Evolutionary conservation across 2,113 vertebrate genomes (phyloP), one percentile per base, ranked within the genome.

Genomic region (Cebus imitator): DNA sequence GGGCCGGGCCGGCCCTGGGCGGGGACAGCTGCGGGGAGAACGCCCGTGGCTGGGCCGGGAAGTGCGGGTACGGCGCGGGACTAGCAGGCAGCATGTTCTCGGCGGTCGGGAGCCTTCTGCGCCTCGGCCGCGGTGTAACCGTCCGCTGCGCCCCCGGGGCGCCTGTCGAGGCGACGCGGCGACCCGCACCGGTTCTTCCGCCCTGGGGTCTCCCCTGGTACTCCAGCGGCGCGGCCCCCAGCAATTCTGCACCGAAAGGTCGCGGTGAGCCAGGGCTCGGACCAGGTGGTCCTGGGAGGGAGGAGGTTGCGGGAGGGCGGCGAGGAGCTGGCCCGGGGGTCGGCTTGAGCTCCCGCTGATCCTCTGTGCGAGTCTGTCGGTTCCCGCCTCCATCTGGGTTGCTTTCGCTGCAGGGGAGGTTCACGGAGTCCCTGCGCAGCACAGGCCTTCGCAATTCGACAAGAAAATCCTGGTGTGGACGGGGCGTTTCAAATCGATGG

Each of bases 381-480:
- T 61, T 7, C 6, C 35, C 52, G 7, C 1, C 14, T 8, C 40
- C 52, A 17, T 37, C 80, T 32, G 18, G 6, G 37, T 66, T 6
- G 7, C 78, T 76, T 84, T 82, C 35, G 0, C 50, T 58, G 57
- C 82, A 75, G 97, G 97, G n/a, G 98, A 98, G 86, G 80, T 96
- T 45, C 97, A 98, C 97, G 97, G 55, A 90, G 97, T 99, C 72
- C 98, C 96, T 40, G 98, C 97, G 20, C 98, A 98, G 37, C 97
- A 97, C 98, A 98, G 96, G 83, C 99, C 98, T 83, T 99, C 98
- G 0, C 97, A 92, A 2, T 99, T 99, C 79, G 98, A 99, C 97
- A 99, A 97, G 95, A 99, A 97, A 97, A 98, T 99, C 76, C 98
- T 99, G 10, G 87, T 99, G 85, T 99, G 99, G 99, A 99, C 98